Evolutionary conservation across 2,888 invertebrate species (phyloP).

Genomic region (Cinara cedri): DNA sequence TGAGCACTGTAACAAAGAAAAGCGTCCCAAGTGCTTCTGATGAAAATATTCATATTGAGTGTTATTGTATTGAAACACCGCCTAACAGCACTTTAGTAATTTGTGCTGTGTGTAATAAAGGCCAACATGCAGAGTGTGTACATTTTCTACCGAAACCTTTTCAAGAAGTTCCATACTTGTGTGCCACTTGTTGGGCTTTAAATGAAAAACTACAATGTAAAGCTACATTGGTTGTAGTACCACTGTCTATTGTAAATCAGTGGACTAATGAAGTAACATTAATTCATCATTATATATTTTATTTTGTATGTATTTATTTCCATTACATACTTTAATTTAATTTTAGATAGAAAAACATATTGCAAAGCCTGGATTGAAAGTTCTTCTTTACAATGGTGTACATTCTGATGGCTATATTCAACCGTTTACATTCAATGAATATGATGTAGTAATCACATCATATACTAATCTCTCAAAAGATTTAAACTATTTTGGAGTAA

Average conservation of each 20-base stretch:
- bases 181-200: slow-evolving; percentile 72
- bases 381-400: slow-evolving; percentile 68
- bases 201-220: slow-evolving; percentile 66
- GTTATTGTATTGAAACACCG: slow-evolving; percentile 64
- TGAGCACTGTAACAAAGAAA: slow-evolving; percentile 30
- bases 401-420: slow-evolving; percentile 67
- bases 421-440: slow-evolving; percentile 69
- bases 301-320: not conserved
- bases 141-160: slow-evolving; percentile 63
- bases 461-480: slow-evolving; percentile 66
- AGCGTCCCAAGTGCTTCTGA: slow-evolving; percentile 17
- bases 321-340: slow-evolving; percentile 2
- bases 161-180: slow-evolving; percentile 65
- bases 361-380: slow-evolving; percentile 64
- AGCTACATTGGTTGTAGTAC: slow-evolving; percentile 77
- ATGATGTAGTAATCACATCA: slow-evolving; percentile 77
- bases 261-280: slow-evolving; percentile 71
- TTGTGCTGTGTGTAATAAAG: slow-evolving; percentile 68
- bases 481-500: slow-evolving; percentile 53
- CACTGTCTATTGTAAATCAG: slow-evolving; percentile 71
- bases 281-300: slow-evolving; percentile 4
- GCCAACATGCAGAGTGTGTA: slow-evolving; percentile 73
- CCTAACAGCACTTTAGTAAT: slow-evolving; percentile 62
- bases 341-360: slow-evolving; percentile 68
- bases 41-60: slow-evolving; percentile 60